Evolutionary conservation across 2,888 invertebrate genomes (phyloP).

Genomic region (Zhuqinia jingwanae): DNA sequence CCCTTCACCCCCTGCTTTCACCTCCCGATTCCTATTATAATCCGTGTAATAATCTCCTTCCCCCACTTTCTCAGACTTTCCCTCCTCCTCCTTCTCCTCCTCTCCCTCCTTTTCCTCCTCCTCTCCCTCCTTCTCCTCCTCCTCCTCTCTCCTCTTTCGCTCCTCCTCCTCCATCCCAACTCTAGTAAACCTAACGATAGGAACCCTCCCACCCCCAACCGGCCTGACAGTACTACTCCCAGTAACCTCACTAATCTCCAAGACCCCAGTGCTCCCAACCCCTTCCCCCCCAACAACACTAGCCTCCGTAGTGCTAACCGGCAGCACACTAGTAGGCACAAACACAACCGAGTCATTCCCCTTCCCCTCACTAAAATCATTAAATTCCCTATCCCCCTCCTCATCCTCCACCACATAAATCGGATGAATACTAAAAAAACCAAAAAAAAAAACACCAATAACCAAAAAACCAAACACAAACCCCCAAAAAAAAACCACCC

Average conservation of each 20-base stretch:
- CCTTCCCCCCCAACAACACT: no score
- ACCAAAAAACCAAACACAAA: neutral
- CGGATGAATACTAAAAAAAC: slow-evolving; percentile 35
- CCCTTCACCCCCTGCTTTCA: neutral
- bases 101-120: no score
- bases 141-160: no score
- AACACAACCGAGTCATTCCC: neutral
- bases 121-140: no score
- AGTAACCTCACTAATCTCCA: no score
- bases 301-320: neutral
- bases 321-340: slow-evolving; percentile 1
- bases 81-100: no score
- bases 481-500: no score
- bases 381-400: neutral
- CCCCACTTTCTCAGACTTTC: no score
- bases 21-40: no score
- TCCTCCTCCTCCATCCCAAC: neutral
- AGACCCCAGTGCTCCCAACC: neutral
- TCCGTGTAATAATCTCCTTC: no score
- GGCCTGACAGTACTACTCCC: no score
- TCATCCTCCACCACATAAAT: slow-evolving; percentile 49
- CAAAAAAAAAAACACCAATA: neutral
- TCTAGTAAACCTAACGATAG: slow-evolving; percentile 36
- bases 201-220: neutral
- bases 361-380: neutral